These are phyloP conservation scores for Cetoscarus ocellatus DNA, from an alignment of 2,797 vertebrate genomes.

Conservation along the genomic window DNA sequence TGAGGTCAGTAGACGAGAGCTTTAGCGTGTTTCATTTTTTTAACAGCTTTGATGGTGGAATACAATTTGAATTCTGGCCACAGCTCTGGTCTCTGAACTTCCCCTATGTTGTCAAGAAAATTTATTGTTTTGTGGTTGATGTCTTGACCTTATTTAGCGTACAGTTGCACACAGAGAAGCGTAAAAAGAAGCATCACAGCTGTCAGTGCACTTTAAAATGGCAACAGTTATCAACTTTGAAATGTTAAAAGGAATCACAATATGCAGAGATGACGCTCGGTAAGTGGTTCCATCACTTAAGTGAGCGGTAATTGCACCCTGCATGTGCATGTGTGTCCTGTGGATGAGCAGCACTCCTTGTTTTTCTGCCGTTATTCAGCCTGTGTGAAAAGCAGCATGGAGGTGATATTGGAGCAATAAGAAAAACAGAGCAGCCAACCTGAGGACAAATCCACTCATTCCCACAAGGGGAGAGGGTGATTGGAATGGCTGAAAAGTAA, in stretches of 20 bases:
- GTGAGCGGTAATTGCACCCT: slow-evolving; percentile 64
- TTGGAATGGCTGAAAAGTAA: slow-evolving; percentile 71
- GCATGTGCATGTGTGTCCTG: slow-evolving; percentile 12
- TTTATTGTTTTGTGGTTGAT: slow-evolving; percentile 65
- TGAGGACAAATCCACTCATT: slow-evolving; percentile 62
- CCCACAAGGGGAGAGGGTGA: slow-evolving; percentile 55
- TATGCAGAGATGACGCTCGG: slow-evolving; percentile 42
- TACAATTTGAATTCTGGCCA: slow-evolving; percentile 51
- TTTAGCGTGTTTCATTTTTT: slow-evolving; percentile 36
- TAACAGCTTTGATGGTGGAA: slow-evolving; percentile 51
- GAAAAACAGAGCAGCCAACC: slow-evolving; percentile 40
- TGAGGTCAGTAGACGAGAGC: slow-evolving; percentile 42
- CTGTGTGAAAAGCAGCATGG: slow-evolving; percentile 33
- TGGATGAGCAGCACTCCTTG: slow-evolving; percentile 23
- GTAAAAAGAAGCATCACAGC: slow-evolving; percentile 41
- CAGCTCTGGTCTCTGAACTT: slow-evolving; percentile 49
- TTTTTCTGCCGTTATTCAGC: slow-evolving; percentile 34
- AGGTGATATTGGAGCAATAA: slow-evolving; percentile 48
- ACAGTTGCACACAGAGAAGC: slow-evolving; percentile 37
- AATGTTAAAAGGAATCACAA: slow-evolving; percentile 67
- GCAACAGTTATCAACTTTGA: slow-evolving; percentile 66
- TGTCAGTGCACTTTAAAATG: slow-evolving; percentile 59
- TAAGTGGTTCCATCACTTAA: slow-evolving; percentile 65
- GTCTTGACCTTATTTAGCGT: slow-evolving; percentile 63
- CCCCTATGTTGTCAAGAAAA: slow-evolving; percentile 60